Evolutionary conservation across 2,888 invertebrate genomes (phyloP).

Genomic region (Tortrix viridana): DNA sequence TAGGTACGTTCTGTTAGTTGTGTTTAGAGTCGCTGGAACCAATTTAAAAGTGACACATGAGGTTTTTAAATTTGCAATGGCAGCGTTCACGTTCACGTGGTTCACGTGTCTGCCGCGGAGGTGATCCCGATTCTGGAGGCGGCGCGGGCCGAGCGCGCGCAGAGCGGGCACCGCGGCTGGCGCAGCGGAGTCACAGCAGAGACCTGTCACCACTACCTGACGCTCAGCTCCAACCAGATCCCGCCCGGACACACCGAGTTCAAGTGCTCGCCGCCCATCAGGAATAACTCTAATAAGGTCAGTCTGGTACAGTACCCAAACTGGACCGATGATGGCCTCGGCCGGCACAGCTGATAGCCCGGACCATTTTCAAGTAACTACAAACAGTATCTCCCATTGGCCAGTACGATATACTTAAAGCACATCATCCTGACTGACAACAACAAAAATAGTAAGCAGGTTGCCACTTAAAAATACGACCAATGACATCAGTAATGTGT

Average conservation of each 20-base stretch:
- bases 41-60: not conserved
- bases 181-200: slow-evolving; percentile 85
- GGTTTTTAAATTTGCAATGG: slow-evolving; percentile 18
- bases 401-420: too few relatives aligned
- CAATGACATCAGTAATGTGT: not conserved
- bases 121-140: slow-evolving; percentile 80
- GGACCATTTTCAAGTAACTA: not conserved
- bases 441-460: too few relatives aligned
- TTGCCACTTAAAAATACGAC: too few relatives aligned
- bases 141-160: slow-evolving; percentile 69
- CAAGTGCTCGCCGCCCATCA: slow-evolving; percentile 88
- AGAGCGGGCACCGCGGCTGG: slow-evolving; percentile 78
- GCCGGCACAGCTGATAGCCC: not conserved
- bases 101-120: slow-evolving; percentile 85
- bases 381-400: too few relatives aligned
- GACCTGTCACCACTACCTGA: slow-evolving; percentile 88
- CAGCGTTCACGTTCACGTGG: slow-evolving; percentile 85
- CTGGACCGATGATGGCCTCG: too few relatives aligned
- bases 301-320: slow-evolving; percentile 11
- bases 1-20: too few relatives aligned
- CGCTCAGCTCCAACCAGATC: slow-evolving; percentile 84
- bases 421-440: too few relatives aligned
- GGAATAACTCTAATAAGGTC: slow-evolving; percentile 82
- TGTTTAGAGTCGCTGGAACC: too few relatives aligned
- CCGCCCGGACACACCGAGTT: slow-evolving; percentile 85